A percentile compares a stretch with the other conserved stretches of the same genome.
phyloP scores from a whole-genome alignment of 2,888 invertebrate genomes.

The Ptilodon capucinus region DNA sequence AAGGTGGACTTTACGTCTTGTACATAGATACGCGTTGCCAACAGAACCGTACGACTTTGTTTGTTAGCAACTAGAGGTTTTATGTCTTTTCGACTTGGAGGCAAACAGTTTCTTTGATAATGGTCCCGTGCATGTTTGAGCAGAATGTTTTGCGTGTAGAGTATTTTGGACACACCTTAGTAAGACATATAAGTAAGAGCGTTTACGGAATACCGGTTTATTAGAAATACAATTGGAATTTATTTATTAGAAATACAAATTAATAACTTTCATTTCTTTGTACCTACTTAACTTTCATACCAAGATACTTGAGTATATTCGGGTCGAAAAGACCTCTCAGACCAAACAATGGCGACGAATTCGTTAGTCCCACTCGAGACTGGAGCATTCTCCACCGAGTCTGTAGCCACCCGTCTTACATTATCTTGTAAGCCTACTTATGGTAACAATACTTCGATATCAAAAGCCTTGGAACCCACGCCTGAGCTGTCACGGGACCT shows the following conservation, averaged over 20 bases:
- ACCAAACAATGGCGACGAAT: neutral
- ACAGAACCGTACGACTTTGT: neutral
- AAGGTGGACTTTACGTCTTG: constrained; percentile 1
- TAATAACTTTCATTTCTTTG: too few relatives aligned
- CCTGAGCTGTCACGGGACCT: neutral
- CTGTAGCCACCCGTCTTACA: neutral
- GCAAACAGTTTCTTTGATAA: neutral
- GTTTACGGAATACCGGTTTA: too few relatives aligned
- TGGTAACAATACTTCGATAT: constrained; percentile 1
- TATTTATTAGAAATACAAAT: too few relatives aligned
- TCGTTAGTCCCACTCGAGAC: neutral
- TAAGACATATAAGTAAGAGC: too few relatives aligned
- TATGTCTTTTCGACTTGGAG: neutral
- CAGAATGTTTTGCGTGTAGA: neutral
- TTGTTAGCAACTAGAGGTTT: neutral
- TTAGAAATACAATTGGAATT: too few relatives aligned
- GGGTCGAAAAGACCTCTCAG: neutral
- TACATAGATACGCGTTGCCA: neutral
- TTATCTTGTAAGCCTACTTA: constrained; percentile 1
- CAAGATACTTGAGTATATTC: neutral
- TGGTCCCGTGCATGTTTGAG: neutral
- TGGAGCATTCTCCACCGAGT: neutral
- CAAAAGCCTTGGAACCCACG: neutral
- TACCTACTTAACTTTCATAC: neutral
- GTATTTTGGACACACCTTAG: neutral